phyloP scores from a whole-genome alignment of 2,888 invertebrate genomes.

The Pseudococcus jackbeardsleyi region DNA sequence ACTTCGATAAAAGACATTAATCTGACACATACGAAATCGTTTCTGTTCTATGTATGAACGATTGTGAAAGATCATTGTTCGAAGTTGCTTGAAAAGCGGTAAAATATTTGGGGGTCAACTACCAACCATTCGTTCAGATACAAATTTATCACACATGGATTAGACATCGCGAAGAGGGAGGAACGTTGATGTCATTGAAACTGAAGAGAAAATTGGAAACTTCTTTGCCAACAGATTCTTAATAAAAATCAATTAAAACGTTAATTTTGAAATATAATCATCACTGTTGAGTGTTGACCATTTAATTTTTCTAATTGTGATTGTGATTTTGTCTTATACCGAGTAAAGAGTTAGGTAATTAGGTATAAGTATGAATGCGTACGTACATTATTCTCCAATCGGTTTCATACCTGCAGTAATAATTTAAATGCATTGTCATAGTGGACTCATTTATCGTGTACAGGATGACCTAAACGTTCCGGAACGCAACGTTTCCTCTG shows the following conservation, averaged over 20 bases:
- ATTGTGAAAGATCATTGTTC: conserved; percentile 45
- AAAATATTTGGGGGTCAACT: conserved; percentile 35
- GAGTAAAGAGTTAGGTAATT: not conserved
- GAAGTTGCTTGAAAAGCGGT: not conserved
- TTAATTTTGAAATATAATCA: not conserved
- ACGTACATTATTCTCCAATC: no score
- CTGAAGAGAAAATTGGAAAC: not conserved
- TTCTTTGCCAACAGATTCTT: not conserved
- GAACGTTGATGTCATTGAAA: not conserved
- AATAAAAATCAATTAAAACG: not conserved
- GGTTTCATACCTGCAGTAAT: not conserved
- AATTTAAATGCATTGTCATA: not conserved
- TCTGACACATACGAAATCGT: conserved; percentile 33
- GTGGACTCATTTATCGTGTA: not conserved
- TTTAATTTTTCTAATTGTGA: not conserved
- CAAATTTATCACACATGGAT: conserved; percentile 44
- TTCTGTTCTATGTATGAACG: not conserved
- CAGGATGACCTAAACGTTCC: no score
- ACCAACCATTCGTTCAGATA: not conserved
- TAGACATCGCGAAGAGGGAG: no score
- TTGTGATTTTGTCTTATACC: not conserved
- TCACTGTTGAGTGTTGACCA: not conserved
- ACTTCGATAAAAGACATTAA: conserved; percentile 40
- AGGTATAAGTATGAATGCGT: not conserved
- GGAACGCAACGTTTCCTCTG: no score